These are phyloP conservation scores for Agrochola lota DNA, from an alignment of 2,888 invertebrate species.

Conservation along the genomic window DNA sequence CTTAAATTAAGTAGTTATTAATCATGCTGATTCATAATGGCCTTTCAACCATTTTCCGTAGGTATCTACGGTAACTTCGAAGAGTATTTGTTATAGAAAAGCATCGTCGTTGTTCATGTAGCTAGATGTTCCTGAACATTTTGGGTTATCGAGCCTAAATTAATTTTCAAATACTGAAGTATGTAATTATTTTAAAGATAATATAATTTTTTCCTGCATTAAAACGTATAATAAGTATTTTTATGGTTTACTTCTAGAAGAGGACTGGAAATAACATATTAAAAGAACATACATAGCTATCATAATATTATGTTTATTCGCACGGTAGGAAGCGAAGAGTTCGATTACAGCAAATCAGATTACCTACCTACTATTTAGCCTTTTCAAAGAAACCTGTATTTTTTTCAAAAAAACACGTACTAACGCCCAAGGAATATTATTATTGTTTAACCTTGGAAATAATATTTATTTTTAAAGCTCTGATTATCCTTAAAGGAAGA, in stretches of 20 bases:
- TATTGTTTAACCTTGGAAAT: slow-evolving; percentile 26
- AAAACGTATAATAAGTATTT: background rate
- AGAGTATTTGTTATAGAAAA: background rate
- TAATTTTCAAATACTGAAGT: too few relatives aligned
- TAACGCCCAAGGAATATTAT: background rate
- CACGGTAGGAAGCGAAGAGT: background rate
- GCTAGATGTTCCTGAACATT: background rate
- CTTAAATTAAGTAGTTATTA: background rate
- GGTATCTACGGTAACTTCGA: background rate
- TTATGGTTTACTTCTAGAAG: background rate
- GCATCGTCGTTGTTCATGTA: background rate
- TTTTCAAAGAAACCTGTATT: background rate
- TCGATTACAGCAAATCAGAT: background rate
- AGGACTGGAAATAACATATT: background rate
- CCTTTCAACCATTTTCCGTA: background rate
- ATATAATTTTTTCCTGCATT: too few relatives aligned
- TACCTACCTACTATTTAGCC: background rate
- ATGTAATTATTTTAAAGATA: too few relatives aligned
- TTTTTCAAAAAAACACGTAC: slow-evolving; percentile 4
- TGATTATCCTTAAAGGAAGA: slow-evolving; percentile 32
- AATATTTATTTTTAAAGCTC: slow-evolving; percentile 29
- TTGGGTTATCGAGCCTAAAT: too few relatives aligned
- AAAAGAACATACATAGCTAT: background rate
- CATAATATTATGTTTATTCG: background rate
- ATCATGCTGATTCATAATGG: background rate